These are phyloP conservation scores for Eristalis arbustorum DNA, from an alignment of 2,888 invertebrate species.

Conservation along the genomic window DNA sequence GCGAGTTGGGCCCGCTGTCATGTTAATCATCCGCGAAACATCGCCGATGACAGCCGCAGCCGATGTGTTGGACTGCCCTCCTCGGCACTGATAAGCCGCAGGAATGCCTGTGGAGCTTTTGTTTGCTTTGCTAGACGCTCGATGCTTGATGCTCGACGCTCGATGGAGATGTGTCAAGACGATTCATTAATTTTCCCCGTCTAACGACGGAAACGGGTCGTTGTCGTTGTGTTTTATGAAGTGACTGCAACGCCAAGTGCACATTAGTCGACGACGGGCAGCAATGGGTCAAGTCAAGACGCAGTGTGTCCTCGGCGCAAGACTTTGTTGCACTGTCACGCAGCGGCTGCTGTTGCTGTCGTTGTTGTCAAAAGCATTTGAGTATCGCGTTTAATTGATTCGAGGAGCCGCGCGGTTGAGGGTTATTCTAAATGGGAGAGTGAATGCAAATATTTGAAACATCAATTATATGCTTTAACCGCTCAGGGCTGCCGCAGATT, in stretches of 20 bases:
- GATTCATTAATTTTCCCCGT: conserved; percentile 17
- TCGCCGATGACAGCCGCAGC: conserved; percentile 31
- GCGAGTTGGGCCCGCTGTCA: conserved; percentile 16
- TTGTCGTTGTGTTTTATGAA: background rate
- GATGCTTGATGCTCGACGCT: conserved; percentile 43
- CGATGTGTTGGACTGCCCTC: background rate
- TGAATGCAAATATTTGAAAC: conserved; percentile 30
- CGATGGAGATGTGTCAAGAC: conserved; percentile 32
- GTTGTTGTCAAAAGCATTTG: background rate
- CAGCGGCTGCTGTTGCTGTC: background rate
- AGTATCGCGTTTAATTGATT: conserved; percentile 26
- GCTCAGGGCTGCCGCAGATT: background rate
- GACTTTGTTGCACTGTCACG: background rate
- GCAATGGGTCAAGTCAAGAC: conserved; percentile 6
- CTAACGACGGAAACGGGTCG: background rate
- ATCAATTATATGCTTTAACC: conserved; percentile 11
- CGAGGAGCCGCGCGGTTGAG: conserved; percentile 22
- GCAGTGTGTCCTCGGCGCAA: background rate
- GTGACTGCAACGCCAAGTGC: background rate
- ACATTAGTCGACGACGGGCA: conserved; percentile 9
- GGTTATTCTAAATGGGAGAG: background rate
- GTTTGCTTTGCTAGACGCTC: conserved; percentile 1
- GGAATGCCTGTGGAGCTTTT: conserved; percentile 11
- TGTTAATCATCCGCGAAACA: conserved; percentile 36
- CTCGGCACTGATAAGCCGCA: background rate